Conservation (phyloP, 2,797 vertebrate genomes). For the Nothura maculosa region DNA sequence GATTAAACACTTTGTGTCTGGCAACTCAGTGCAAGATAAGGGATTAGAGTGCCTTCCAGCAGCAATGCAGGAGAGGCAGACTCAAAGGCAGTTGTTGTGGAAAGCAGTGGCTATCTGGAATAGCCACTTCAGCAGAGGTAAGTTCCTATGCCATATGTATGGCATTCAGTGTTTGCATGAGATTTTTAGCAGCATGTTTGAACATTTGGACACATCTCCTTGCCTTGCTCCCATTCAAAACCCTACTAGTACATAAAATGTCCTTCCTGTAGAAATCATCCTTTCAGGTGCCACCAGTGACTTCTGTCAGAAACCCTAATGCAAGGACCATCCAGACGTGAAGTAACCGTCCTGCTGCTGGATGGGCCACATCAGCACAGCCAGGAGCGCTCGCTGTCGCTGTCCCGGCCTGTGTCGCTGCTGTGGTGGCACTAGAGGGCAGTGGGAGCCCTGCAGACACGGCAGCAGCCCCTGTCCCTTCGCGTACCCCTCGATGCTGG, state of each 20-base stretch:
- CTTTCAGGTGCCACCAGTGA: not conserved
- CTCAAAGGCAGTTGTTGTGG: not conserved
- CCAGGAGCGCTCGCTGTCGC: not conserved
- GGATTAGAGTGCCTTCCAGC: not conserved
- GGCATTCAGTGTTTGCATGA: not conserved
- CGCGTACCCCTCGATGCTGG: rapidly evolving
- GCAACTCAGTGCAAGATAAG: not conserved
- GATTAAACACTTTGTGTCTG: not conserved
- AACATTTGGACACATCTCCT: not conserved
- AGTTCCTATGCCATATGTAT: not conserved
- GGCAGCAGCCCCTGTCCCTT: not conserved
- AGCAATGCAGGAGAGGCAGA: not conserved
- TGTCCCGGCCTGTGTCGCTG: not conserved
- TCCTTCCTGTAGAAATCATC: not conserved
- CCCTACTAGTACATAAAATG: not conserved
- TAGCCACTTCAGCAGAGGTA: not conserved
- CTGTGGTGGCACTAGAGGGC: constrained; percentile 71
- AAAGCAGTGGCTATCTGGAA: not conserved
- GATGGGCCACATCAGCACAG: too few relatives aligned
- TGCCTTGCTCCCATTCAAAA: not conserved
- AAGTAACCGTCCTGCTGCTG: not conserved
- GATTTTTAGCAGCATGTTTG: not conserved
- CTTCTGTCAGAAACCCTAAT: not conserved
- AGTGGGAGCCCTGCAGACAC: constrained; percentile 17
- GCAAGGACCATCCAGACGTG: not conserved